Base-by-base conservation (phyloP, 2,888 invertebrate species). In the Bugula neritina region DNA sequence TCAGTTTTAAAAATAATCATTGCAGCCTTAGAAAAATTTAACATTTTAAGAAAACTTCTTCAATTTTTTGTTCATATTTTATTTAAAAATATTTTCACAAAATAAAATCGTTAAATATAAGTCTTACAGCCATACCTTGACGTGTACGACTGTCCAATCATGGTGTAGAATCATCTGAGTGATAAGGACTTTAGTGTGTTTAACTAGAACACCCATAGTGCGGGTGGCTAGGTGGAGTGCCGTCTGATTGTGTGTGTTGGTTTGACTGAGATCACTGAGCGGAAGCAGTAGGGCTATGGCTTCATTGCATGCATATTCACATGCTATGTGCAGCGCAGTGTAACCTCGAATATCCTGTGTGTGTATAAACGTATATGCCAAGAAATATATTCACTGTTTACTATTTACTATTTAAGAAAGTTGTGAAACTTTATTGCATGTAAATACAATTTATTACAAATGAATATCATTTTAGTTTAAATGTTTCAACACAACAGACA, bases 321-420 rank as follows among this genome's bases (percentile, higher is more conserved):
- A 79, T 0, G 83, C 82, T 35, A 81, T 75, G 73, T 84, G 84
- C 21, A 84, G 74, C 0, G 82, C 77, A 0, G 82, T 83, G 74
- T 82, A 78, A 0, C 81, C 82, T 27, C 78, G 74, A 1, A 43
- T 43, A 43, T 43, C 43, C 43, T 43, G 17, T 17, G 17, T 17
- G 43, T 17, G 17, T 5, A 43, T 10, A 17, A 43, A 43, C 43
- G 17, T 43, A 43, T 43, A 43, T 43, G 5, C 43, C 5, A 43
- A 43, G 43, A 43, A 5, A 43, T 43, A 43, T 5, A 43, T 10
- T 43, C 43, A n/a, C n/a, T n/a, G n/a, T n/a, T n/a, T n/a, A n/a
- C n/a, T n/a, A n/a, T n/a, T n/a, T n/a, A n/a, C n/a, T n/a, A n/a
- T n/a, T n/a, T n/a, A n/a, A n/a, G n/a, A n/a, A n/a, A n/a, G n/a